Percentiles rank a stretch among this genome's conserved stretches.
These are phyloP conservation scores for Nephila pilipes DNA, from an alignment of 1,140 invertebrate genomes.

Conservation along the genomic window DNA sequence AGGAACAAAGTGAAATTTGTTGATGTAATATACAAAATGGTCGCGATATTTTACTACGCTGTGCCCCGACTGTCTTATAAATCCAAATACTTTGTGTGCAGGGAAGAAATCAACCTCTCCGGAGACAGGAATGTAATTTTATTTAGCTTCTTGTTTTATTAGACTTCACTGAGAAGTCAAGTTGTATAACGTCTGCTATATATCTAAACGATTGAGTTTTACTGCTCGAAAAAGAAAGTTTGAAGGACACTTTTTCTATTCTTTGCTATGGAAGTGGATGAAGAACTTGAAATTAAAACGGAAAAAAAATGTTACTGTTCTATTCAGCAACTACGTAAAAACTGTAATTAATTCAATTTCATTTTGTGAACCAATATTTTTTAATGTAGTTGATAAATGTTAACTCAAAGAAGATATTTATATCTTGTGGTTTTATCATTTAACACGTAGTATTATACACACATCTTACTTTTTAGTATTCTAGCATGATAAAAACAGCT, in stretches of 20 bases:
- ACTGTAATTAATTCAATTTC: background rate
- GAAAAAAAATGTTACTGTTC: background rate
- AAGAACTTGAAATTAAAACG: background rate
- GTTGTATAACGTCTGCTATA: background rate
- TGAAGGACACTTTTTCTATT: background rate
- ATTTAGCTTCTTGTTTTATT: conserved; percentile 41
- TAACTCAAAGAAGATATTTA: too few relatives aligned
- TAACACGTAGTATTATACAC: too few relatives aligned
- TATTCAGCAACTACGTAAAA: too few relatives aligned
- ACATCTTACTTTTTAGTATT: too few relatives aligned
- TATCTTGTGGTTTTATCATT: too few relatives aligned
- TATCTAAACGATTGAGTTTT: conserved; percentile 42
- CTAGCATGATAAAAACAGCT: too few relatives aligned
- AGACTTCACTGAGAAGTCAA: background rate
- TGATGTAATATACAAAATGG: conserved; percentile 46
- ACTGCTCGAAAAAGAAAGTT: background rate
- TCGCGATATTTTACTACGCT: conserved; percentile 6
- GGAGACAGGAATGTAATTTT: background rate
- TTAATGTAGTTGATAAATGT: background rate
- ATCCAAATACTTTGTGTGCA: conserved; percentile 16
- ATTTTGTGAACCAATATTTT: background rate
- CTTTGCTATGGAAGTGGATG: background rate
- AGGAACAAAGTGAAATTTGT: background rate
- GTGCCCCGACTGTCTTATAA: background rate
- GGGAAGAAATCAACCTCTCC: background rate